A percentile compares a stretch with the other conserved stretches of the same genome.
These are phyloP conservation scores for Plebejus argus DNA, from an alignment of 2,888 invertebrate species.

Conservation along the genomic window DNA sequence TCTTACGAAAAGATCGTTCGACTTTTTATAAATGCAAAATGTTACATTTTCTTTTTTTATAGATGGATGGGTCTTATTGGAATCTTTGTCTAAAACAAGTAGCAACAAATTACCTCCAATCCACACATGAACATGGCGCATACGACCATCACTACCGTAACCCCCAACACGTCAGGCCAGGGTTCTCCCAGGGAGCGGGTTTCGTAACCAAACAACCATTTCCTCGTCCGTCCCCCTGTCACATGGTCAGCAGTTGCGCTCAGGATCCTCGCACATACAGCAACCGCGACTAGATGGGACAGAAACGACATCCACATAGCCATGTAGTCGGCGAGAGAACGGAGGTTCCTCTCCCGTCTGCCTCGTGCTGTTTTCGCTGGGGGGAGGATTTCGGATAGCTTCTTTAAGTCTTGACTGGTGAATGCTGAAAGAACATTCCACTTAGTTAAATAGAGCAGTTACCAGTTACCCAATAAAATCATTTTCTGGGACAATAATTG, in stretches of 20 bases:
- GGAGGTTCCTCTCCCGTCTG: constrained; percentile 69
- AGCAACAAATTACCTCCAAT: constrained; percentile 69
- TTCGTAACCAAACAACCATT: constrained; percentile 82
- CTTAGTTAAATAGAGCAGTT: too few relatives aligned
- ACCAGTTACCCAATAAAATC: too few relatives aligned
- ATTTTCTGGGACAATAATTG: too few relatives aligned
- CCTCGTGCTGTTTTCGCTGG: constrained; percentile 65
- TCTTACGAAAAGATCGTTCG: too few relatives aligned
- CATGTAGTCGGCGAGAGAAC: constrained; percentile 79
- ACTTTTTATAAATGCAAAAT: too few relatives aligned
- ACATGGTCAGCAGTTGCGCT: constrained; percentile 84
- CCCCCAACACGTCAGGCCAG: constrained; percentile 83
- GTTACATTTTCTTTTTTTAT: too few relatives aligned
- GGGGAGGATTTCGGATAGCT: constrained; percentile 64
- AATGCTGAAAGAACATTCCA: constrained; percentile 57
- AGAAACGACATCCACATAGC: constrained; percentile 82
- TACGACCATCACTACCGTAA: constrained; percentile 81
- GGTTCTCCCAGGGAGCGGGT: constrained; percentile 81
- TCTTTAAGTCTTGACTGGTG: constrained; percentile 67
- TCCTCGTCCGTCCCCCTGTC: constrained; percentile 80
- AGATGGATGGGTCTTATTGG: too few relatives aligned
- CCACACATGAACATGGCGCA: constrained; percentile 84
- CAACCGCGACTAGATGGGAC: constrained; percentile 81
- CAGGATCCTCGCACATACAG: constrained; percentile 82
- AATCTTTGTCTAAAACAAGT: too few relatives aligned